Conservation (phyloP, 2,113 vertebrate genomes). For the Forbesichthys papilliferus region DNA sequence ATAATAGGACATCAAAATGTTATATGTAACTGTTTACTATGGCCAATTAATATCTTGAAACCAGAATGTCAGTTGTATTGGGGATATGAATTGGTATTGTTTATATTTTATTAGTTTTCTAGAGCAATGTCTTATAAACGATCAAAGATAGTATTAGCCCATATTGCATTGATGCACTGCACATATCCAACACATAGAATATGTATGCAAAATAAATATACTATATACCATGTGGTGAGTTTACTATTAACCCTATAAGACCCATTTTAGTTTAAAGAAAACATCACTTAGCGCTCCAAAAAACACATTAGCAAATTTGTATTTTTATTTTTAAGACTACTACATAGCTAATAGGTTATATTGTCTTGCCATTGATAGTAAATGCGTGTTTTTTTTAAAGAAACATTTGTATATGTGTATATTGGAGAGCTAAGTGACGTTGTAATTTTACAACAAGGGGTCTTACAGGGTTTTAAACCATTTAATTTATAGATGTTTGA, state of each 20-base stretch:
- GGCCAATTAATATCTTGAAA: background rate
- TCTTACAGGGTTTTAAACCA: too few relatives aligned
- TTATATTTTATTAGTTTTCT: background rate
- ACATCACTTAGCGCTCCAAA: too few relatives aligned
- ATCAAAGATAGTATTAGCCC: background rate
- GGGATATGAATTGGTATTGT: conserved; percentile 29
- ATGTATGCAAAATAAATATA: background rate
- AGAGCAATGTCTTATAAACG: background rate
- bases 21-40: too few relatives aligned
- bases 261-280: too few relatives aligned
- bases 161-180: background rate
- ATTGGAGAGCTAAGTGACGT: too few relatives aligned
- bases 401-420: too few relatives aligned
- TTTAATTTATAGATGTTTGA: background rate
- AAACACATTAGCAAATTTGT: too few relatives aligned
- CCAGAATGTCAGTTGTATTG: conserved; percentile 36
- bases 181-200: background rate
- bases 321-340: too few relatives aligned
- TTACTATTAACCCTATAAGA: background rate
- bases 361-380: too few relatives aligned
- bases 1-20: background rate
- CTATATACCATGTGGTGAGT: background rate
- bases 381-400: too few relatives aligned
- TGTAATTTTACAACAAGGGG: too few relatives aligned
- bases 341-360: too few relatives aligned